These are phyloP conservation scores for Melanaphis sacchari DNA, from an alignment of 1,140 invertebrate species.

Conservation along the genomic window DNA sequence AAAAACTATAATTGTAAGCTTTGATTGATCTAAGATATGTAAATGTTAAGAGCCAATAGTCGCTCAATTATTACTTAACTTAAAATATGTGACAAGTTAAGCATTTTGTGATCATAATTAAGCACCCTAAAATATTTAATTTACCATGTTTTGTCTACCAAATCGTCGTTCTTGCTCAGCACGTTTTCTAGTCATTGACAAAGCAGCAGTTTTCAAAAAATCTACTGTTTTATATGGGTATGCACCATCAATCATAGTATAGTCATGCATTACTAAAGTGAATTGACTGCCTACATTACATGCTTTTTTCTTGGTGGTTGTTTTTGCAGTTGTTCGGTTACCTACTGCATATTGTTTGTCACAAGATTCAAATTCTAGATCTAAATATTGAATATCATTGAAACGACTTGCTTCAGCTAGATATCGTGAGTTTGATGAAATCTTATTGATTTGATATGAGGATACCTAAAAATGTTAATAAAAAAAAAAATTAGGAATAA, in stretches of 20 bases:
- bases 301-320: constrained; percentile 32
- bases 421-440: constrained; percentile 42
- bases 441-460: constrained; percentile 55
- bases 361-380: constrained; percentile 72
- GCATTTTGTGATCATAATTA: constrained; percentile 35
- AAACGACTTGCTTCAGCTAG: constrained; percentile 57
- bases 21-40: constrained; percentile 54
- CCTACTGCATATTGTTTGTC: constrained; percentile 55
- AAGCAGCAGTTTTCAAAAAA: constrained; percentile 89
- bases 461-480: constrained; percentile 50
- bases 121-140: constrained; percentile 36
- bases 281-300: constrained; percentile 49
- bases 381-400: constrained; percentile 75
- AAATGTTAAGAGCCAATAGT: neutral
- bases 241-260: constrained; percentile 54
- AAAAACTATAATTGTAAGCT: neutral
- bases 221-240: constrained; percentile 90
- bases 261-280: constrained; percentile 52
- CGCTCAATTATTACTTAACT: constrained; percentile 2
- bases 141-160: constrained; percentile 52
- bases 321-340: neutral
- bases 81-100: constrained; percentile 32
- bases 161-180: constrained; percentile 71
- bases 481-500: neutral
- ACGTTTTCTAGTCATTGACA: constrained; percentile 84